Evolutionary conservation across 2,888 invertebrate genomes (phyloP), one percentile per base, ranked within the genome.

Genomic region (Drosophila pegasa): DNA sequence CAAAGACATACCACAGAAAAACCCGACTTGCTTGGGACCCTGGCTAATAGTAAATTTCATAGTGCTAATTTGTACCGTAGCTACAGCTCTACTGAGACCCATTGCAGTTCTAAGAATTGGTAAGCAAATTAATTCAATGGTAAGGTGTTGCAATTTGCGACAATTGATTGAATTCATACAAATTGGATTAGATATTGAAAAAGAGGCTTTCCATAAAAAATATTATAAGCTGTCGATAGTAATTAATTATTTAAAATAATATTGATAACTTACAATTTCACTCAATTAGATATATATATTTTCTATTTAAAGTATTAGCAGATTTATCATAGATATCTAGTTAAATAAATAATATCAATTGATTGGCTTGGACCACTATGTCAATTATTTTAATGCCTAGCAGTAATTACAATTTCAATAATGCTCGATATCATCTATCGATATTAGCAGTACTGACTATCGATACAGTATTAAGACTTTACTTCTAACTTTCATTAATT

Each of bases 31-130:
- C 2, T 35, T 75, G 29, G 75, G 64, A 9, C 56, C 50, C 3
- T 75, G 75, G 75, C 29, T 75, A 14, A 22, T 75, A 56, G 33
- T 71, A 1, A 75, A 67, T 33, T 67, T 64, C 16, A 8, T 61
- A 3, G 59, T 67, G 12, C 54, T 66, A 10, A 20, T 75, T 12
- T 58, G 71, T 9, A 75, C 75, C 0, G 29, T 75, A 10, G 48
- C 71, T 3, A 71, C 64, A 10, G 71, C 61, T 0, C 10, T 75
- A 27, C n/a, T 75, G 2, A 50, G 41, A 50, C 6, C 18, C 6
- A 0, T 35, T 8, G 59, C 59, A 1, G 8, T 71, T 9, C 0
- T 54, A 9, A 22, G 67, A 41, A 45, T 62, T 2, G 18, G 75
- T 75, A 65, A 62, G 50, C n/a, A n/a, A 33, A 50, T 2, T n/a